Evolutionary conservation across 2,888 invertebrate species (phyloP).

Genomic region (Chaetoderma sp.): DNA sequence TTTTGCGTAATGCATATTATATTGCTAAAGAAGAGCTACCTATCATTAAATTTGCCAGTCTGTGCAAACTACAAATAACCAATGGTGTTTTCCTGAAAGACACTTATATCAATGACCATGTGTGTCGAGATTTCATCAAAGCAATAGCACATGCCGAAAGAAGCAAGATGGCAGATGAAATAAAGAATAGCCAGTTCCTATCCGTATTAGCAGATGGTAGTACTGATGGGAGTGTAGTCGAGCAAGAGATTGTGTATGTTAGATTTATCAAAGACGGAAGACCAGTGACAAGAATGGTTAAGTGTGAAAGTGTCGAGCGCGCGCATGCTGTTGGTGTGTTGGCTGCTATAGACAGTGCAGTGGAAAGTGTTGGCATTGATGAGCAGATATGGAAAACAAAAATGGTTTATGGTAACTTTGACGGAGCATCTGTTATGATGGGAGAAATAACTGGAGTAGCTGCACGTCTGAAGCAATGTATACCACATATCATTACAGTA

Average conservation of each 20-base stretch:
- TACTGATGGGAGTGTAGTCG: background rate
- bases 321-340: background rate
- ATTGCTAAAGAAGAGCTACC: background rate
- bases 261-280: background rate
- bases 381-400: background rate
- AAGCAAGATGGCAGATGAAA: background rate
- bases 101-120: background rate
- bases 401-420: background rate
- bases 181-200: background rate
- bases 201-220: background rate
- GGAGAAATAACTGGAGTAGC: background rate
- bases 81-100: background rate
- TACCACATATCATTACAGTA: background rate
- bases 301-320: background rate
- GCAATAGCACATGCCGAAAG: background rate
- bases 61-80: background rate
- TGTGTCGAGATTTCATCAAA: background rate
- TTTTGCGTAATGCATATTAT: background rate
- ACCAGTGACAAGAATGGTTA: background rate
- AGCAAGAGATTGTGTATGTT: background rate
- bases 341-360: background rate
- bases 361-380: background rate
- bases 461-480: background rate
- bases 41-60: background rate
- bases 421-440: constrained; percentile 6